Evolutionary conservation across 2,113 vertebrate species (phyloP).

Genomic region (Malurus melanocephalus): DNA sequence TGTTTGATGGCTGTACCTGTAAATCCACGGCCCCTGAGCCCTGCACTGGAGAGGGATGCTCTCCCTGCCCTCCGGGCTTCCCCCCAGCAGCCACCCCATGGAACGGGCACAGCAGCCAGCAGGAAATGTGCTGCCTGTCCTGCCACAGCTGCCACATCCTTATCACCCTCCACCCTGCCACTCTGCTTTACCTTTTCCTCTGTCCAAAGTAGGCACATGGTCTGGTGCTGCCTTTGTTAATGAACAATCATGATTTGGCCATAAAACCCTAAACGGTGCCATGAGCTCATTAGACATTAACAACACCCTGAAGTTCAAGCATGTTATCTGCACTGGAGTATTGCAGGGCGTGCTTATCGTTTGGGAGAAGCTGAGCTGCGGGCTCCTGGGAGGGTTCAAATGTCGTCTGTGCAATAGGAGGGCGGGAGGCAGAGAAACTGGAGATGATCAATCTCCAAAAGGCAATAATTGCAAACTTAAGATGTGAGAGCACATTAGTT

Average conservation of each 20-base stretch:
- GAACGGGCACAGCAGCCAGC: not conserved
- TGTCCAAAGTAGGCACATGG: not conserved
- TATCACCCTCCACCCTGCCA: not conserved
- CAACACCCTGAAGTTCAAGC: slow-evolving; percentile 2
- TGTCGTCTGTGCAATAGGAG: not conserved
- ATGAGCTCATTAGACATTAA: slow-evolving; percentile 29
- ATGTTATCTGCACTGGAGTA: not conserved
- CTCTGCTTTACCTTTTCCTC: not conserved
- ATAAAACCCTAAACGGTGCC: not conserved
- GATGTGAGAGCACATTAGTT: slow-evolving; percentile 65
- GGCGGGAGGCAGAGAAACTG: not conserved
- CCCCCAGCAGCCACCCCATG: not conserved
- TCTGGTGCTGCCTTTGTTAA: slow-evolving; percentile 21
- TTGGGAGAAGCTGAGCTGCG: not conserved
- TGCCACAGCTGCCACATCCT: not conserved
- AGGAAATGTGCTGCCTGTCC: not conserved
- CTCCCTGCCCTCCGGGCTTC: not conserved
- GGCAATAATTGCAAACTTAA: slow-evolving; percentile 29
- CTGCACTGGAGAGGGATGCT: not conserved
- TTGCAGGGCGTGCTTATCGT: not conserved
- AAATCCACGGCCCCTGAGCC: not conserved
- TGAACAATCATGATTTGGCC: slow-evolving; percentile 32
- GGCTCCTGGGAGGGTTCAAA: not conserved
- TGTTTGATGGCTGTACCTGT: not conserved
- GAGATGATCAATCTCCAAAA: slow-evolving; percentile 36